These are phyloP conservation scores for Temnothorax longispinosus DNA, from an alignment of 1,140 invertebrate species.

Conservation along the genomic window DNA sequence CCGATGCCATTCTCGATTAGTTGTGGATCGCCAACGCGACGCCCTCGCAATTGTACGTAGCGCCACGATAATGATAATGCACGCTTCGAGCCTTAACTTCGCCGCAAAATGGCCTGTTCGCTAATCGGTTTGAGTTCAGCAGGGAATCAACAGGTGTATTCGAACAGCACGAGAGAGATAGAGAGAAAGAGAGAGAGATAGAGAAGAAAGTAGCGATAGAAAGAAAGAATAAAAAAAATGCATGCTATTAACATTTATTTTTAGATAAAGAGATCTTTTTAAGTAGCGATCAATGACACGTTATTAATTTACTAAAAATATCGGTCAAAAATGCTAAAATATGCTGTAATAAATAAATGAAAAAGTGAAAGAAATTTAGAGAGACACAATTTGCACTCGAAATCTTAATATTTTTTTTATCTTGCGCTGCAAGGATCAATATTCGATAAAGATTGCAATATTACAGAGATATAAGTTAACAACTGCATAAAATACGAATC, in stretches of 20 bases:
- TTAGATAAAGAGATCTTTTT: neutral
- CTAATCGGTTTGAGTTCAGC: constrained; percentile 10
- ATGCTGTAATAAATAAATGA: neutral
- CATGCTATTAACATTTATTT: neutral
- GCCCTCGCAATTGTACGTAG: constrained; percentile 41
- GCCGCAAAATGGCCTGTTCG: constrained; percentile 34
- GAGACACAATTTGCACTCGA: neutral
- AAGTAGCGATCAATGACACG: neutral
- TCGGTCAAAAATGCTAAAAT: neutral
- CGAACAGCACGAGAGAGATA: neutral
- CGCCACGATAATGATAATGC: constrained; percentile 62
- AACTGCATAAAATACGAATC: neutral
- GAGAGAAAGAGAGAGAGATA: neutral
- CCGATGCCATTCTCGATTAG: constrained; percentile 52
- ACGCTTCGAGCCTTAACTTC: constrained; percentile 32
- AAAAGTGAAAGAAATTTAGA: neutral
- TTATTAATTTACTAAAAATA: neutral
- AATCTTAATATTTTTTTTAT: neutral
- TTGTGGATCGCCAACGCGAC: constrained; percentile 51
- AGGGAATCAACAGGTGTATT: constrained; percentile 48
- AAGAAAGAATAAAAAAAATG: neutral
- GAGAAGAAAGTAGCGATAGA: neutral
- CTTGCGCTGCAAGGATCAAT: neutral
- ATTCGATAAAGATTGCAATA: neutral
- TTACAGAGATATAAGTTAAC: neutral